Base-by-base conservation (phyloP, 2,888 invertebrate genomes). In the Tiphia femorata region DNA sequence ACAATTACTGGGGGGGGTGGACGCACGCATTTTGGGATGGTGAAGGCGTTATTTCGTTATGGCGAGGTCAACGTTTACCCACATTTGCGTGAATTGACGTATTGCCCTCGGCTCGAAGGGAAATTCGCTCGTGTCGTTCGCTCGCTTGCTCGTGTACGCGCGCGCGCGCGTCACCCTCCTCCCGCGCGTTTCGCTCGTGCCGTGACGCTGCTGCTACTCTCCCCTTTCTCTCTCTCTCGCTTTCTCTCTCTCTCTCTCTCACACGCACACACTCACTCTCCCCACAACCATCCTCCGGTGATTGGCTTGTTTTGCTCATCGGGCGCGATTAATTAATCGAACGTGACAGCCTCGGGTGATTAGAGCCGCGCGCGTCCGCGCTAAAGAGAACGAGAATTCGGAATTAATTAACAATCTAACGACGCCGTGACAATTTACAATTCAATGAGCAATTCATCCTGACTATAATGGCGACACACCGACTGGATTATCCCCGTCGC, bases 61-160 rank as follows among this genome's bases (percentile, higher is more conserved):
- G 63, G 60, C 66, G 67, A 73, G 67, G 65, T 76, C 64, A 70
- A 67, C 60, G 55, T 64, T 67, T 70, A 70, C 62, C 55, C 44
- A 55, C 59, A 63, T 58, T n/a, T 56, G 62, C 55, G 47, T 53
- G 55, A 51, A 17, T 35, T 19, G 49, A 40, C 27, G 25, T 50
- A 46, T 47, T 47, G 64, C 55, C 57, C 62, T 58, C 56, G 48
- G 55, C 64, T 61, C 67, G 64, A 71, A 59, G 60, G 42, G 58
- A 68, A 68, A 58, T 68, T 65, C 49, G 58, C 63, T 62, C 58
- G 63, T 63, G 63, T 62, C 56, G 52, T 55, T 47, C 42, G 57
- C 17, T 10, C 49, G 12, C 41, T 30, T 49, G 54, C 47, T 41
- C 29, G 38, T 37, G 46, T 51, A n/a, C n/a, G n/a, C n/a, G n/a